phyloP scores from a whole-genome alignment of 2,113 vertebrate genomes.

The Amphiprion ocellaris region DNA sequence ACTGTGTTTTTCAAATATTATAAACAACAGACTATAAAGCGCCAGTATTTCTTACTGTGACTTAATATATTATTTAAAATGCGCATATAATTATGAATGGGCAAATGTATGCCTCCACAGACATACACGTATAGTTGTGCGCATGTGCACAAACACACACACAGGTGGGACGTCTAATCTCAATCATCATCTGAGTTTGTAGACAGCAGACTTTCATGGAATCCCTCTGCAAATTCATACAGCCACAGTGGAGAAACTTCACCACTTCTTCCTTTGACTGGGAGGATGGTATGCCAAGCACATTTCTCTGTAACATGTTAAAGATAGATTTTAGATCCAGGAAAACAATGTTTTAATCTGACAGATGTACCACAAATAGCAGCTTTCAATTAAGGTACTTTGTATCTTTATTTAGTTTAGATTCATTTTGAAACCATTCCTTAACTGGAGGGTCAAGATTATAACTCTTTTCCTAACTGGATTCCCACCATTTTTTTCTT shows the following conservation, averaged over 20 bases:
- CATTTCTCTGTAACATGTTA: conserved; percentile 44
- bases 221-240: conserved; percentile 64
- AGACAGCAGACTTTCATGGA: conserved; percentile 49
- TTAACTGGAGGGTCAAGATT: neutral
- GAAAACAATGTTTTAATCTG: conserved; percentile 44
- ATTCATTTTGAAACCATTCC: neutral
- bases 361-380: conserved; percentile 26
- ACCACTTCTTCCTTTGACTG: conserved; percentile 20
- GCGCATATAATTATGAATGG: neutral
- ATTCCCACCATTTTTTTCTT: too few species aligned
- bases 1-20: neutral
- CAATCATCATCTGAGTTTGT: conserved; percentile 48
- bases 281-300: neutral
- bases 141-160: conserved; percentile 9
- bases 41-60: neutral
- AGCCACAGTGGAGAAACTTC: conserved; percentile 30
- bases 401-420: conserved; percentile 10
- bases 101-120: neutral
- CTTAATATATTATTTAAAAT: neutral
- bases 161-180: conserved; percentile 41
- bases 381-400: conserved; percentile 27
- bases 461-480: too few species aligned
- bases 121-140: conserved; percentile 2
- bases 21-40: neutral
- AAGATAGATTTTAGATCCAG: conserved; percentile 54